Evolutionary conservation across 2,888 invertebrate genomes (phyloP).

Genomic region (Sclerodermus sp.): DNA sequence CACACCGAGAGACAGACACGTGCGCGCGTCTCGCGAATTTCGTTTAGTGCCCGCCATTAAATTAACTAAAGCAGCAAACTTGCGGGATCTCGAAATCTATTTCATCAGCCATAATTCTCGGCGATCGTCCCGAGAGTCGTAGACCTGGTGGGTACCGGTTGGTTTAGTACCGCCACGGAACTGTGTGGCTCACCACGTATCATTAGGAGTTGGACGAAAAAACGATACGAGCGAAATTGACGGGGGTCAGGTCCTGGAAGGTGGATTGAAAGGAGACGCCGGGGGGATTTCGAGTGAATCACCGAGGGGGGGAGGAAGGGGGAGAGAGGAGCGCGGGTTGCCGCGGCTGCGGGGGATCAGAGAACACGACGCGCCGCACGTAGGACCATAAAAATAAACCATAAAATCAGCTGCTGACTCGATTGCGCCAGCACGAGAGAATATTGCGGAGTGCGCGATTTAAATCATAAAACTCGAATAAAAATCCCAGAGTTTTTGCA

Average conservation of each 20-base stretch:
- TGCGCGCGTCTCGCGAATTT: too few species aligned
- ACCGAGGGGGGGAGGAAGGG: constrained; percentile 1
- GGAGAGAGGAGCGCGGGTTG: background rate
- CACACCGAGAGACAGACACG: too few species aligned
- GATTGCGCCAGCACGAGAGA: constrained; percentile 35
- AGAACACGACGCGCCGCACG: constrained; percentile 29
- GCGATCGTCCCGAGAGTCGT: too few species aligned
- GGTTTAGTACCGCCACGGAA: too few species aligned
- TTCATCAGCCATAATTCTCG: too few species aligned
- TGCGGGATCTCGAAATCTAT: too few species aligned
- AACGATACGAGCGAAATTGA: constrained; percentile 5
- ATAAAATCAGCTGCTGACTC: constrained; percentile 55
- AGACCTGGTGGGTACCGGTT: too few species aligned
- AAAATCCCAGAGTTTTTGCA: constrained; percentile 29
- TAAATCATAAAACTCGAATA: constrained; percentile 55
- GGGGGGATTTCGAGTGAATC: background rate
- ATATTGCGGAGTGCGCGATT: constrained; percentile 51
- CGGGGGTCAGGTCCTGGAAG: too few species aligned
- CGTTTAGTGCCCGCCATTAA: too few species aligned
- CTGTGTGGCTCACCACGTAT: too few species aligned
- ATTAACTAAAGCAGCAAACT: too few species aligned
- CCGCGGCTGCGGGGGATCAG: constrained; percentile 6
- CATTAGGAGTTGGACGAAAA: background rate
- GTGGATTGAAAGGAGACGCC: background rate
- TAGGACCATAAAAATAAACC: constrained; percentile 48